Evolutionary conservation across 2,113 vertebrate genomes (phyloP).

Genomic region (Phalacrocorax aristotelis): DNA sequence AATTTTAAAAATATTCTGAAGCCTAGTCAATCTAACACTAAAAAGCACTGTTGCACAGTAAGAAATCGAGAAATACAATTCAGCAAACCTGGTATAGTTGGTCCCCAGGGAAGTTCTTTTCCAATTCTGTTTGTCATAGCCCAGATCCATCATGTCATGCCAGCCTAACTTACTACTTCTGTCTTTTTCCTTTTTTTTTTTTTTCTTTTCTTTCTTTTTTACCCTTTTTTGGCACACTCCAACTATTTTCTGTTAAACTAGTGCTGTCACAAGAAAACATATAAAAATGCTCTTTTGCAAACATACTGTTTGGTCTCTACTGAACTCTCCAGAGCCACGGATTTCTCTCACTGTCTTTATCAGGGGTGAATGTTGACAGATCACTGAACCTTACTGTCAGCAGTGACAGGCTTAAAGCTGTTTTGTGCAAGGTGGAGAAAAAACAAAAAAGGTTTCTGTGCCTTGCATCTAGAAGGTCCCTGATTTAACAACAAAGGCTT

Average conservation of each 20-base stretch:
- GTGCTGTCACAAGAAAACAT: constrained; percentile 90
- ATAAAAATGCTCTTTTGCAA: constrained; percentile 87
- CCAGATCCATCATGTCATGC: constrained; percentile 88
- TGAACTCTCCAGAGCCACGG: constrained; percentile 84
- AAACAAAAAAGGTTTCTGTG: constrained; percentile 70
- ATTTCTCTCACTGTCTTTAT: constrained; percentile 91
- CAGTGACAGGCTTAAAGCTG: constrained; percentile 85
- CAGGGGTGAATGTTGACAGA: constrained; percentile 90
- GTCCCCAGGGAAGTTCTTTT: constrained; percentile 86
- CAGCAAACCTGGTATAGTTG: constrained; percentile 80
- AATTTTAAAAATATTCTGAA: constrained; percentile 85
- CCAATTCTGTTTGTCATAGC: constrained; percentile 93
- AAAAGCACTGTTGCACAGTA: constrained; percentile 86
- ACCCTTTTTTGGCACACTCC: constrained; percentile 79
- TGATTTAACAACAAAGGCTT: constrained; percentile 78
- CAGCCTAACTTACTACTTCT: constrained; percentile 83
- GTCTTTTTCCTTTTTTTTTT: constrained; percentile 61
- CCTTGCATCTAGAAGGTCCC: constrained; percentile 71
- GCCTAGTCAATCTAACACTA: constrained; percentile 84
- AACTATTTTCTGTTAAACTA: constrained; percentile 90
- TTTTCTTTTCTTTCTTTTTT: constrained; percentile 62
- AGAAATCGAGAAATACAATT: constrained; percentile 86
- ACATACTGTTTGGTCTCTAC: constrained; percentile 80
- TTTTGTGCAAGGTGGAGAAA: constrained; percentile 77
- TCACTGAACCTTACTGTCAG: constrained; percentile 88